A percentile compares a stretch with the other conserved stretches of the same genome.
phyloP scores from a whole-genome alignment of 2,888 invertebrate species.

The Deilephila porcellus region DNA sequence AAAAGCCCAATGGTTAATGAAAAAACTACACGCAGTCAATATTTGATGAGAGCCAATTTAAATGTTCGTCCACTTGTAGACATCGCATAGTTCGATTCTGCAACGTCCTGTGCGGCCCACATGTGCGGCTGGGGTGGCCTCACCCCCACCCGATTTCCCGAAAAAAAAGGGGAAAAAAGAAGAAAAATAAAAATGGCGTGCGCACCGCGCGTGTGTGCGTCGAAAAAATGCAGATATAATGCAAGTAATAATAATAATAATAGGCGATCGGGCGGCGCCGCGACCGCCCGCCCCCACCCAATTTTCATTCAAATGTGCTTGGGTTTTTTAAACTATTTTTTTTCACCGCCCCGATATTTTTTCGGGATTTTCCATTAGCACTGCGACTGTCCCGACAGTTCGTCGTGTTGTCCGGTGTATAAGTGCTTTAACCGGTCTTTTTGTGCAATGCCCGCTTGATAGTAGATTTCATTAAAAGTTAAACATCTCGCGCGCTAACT shows the following conservation, averaged over 20 bases:
- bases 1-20: constrained; percentile 79
- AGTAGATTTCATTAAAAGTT: constrained; percentile 65
- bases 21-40: constrained; percentile 84
- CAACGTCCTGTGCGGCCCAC: constrained; percentile 54
- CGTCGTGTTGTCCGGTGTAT: constrained; percentile 62
- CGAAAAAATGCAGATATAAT: constrained; percentile 84
- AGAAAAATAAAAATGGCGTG: constrained; percentile 80
- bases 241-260: constrained; percentile 85
- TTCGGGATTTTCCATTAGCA: constrained; percentile 82
- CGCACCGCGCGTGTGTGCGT: constrained; percentile 73
- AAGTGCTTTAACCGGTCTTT: constrained; percentile 61
- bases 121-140: constrained; percentile 64
- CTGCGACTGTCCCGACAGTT: constrained; percentile 71
- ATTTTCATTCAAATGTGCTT: constrained; percentile 83
- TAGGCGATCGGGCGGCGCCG: constrained; percentile 76
- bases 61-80: constrained; percentile 84
- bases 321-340: constrained; percentile 77
- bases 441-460: constrained; percentile 50
- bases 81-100: constrained; percentile 80
- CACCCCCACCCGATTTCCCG: constrained; percentile 69
- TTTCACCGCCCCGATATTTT: constrained; percentile 72
- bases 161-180: constrained; percentile 75
- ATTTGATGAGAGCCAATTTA: constrained; percentile 85
- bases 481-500: constrained; percentile 38
- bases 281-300: constrained; percentile 74